These are phyloP conservation scores for Lepus townsendii DNA, from an alignment of 2,797 vertebrate genomes.

Conservation along the genomic window DNA sequence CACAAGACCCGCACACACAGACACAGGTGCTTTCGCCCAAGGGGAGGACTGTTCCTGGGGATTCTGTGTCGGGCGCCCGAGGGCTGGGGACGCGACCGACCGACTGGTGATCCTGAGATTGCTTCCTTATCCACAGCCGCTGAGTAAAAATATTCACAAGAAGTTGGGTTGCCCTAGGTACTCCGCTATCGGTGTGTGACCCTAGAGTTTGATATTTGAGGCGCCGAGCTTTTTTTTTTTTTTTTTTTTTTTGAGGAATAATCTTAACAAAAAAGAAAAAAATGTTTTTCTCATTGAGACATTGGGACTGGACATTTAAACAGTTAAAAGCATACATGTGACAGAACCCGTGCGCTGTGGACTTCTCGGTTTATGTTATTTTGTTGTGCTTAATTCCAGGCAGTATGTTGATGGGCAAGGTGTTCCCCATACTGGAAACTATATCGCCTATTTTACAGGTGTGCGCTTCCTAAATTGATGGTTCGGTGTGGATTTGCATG, in stretches of 20 bases:
- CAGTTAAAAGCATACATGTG: not conserved
- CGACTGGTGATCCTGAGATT: not conserved
- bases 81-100: not conserved
- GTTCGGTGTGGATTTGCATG: conserved; percentile 10
- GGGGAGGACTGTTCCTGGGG: not conserved
- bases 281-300: not conserved
- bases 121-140: not conserved
- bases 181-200: not conserved
- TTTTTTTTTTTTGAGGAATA: not conserved
- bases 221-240: not conserved
- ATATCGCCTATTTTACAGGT: not conserved
- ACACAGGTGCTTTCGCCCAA: too few species aligned
- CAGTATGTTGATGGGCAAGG: not conserved
- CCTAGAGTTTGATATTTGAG: conserved; percentile 23
- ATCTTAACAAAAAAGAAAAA: not conserved
- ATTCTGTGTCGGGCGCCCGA: not conserved
- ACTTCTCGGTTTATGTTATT: not conserved
- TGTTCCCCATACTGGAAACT: not conserved
- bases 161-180: not conserved
- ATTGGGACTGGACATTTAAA: conserved; percentile 35
- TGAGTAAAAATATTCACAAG: not conserved
- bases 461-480: not conserved
- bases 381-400: conserved; percentile 18
- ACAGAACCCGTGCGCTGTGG: not conserved
- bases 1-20: not conserved